Percentiles rank a stretch among this genome's conserved stretches.
Evolutionary conservation across 1,140 invertebrate genomes (phyloP).

Genomic region (Eubasilissa regina): DNA sequence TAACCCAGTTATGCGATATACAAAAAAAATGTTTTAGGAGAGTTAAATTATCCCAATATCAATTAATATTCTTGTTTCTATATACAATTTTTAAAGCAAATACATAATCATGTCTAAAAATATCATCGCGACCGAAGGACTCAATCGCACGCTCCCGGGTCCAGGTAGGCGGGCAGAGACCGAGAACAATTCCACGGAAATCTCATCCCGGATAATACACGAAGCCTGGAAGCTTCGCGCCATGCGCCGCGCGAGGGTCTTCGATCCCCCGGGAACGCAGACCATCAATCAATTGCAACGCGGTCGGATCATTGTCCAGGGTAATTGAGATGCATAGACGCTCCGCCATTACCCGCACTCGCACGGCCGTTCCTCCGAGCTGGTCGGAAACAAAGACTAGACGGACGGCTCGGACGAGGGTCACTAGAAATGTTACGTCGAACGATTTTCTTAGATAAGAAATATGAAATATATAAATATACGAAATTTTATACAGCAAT

Average conservation of each 20-base stretch:
- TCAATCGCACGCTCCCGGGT: not conserved
- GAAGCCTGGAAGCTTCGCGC: not conserved
- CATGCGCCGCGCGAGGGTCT: not conserved
- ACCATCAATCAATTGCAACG: constrained; percentile 21
- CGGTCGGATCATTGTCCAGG: constrained; percentile 8
- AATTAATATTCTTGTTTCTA: too few relatives aligned
- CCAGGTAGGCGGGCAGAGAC: not conserved
- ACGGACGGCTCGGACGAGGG: not conserved
- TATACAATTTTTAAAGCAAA: too few relatives aligned
- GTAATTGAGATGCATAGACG: constrained; percentile 33
- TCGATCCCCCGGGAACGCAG: not conserved
- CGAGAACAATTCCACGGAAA: constrained; percentile 3
- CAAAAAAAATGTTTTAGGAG: too few relatives aligned
- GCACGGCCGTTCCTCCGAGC: not conserved
- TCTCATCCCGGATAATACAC: not conserved
- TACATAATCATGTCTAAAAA: too few relatives aligned
- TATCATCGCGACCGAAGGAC: too few relatives aligned
- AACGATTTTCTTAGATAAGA: too few relatives aligned
- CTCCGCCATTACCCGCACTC: constrained; percentile 4
- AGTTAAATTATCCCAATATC: too few relatives aligned
- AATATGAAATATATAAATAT: too few relatives aligned
- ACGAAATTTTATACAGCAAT: too few relatives aligned
- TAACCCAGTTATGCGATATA: too few relatives aligned
- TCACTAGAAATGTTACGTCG: not conserved
- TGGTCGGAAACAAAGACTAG: constrained; percentile 3